Evolutionary conservation across 1,140 invertebrate genomes (phyloP), one percentile per base, ranked within the genome.

Genomic region (Drosophila setifemur): DNA sequence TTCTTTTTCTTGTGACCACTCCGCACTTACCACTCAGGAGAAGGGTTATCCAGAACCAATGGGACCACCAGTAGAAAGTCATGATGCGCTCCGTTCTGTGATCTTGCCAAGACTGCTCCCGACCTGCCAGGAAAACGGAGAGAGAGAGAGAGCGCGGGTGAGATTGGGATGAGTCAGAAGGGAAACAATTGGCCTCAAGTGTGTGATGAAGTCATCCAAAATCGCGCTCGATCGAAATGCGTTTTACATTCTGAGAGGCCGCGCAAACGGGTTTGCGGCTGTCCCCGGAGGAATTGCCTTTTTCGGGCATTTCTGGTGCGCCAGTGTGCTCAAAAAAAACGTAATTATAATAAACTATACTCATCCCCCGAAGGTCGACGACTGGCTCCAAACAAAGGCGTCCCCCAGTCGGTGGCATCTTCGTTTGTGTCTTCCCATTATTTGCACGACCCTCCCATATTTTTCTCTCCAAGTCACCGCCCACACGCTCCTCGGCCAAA

Each of bases 1-100:
- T n/a, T n/a, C n/a, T n/a, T n/a, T n/a, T n/a, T n/a, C n/a, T n/a
- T n/a, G n/a, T n/a, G n/a, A n/a, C n/a, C n/a, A n/a, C n/a, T n/a
- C n/a, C n/a, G n/a, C n/a, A 23, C 78, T 70, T 40, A 89, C 88
- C 82, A 35, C 61, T 61, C 14, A 89, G 53, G 16, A 53, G 7
- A 1, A 61, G 58, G 66, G 93, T 94, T 92, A 94, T 92, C 93
- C 93, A 94, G 89, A 94, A 94, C 93, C 93, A 94, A 89, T 94
- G 93, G 91, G 93, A 94, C 93, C 93, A 94, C 93, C 93, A 94
- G 90, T 94, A 93, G 67, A 93, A 91, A 91, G 93, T 94, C 93
- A 94, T 94, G 92, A 92, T 92, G 91, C 67, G 68, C 33, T 63
- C 58, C 83, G 82, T 88, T 40, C 49, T 85, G 66, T 58, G 71